phyloP scores from a whole-genome alignment of 2,888 invertebrate genomes.

The Zaprionus lineosus region DNA sequence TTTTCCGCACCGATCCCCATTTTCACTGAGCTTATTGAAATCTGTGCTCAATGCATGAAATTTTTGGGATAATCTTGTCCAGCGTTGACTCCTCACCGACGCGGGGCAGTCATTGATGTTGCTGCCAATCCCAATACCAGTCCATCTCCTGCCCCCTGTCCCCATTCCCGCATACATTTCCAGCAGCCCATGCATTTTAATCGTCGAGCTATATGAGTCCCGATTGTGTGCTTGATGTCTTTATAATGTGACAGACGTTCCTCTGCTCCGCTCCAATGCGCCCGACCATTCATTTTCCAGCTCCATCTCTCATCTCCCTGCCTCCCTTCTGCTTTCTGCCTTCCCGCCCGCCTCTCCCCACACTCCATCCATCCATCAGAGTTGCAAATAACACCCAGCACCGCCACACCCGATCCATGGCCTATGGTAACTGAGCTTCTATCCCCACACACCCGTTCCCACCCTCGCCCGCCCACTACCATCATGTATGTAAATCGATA shows the following conservation, averaged over 20 bases:
- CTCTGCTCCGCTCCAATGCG: conserved; percentile 49
- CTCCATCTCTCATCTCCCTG: neutral
- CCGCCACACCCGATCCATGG: too few species aligned
- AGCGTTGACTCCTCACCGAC: conserved; percentile 9
- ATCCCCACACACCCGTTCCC: too few species aligned
- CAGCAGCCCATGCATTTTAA: conserved; percentile 45
- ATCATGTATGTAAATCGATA: conserved; percentile 54
- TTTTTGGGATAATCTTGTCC: conserved; percentile 35
- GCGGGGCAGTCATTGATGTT: too few species aligned
- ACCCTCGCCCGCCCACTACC: too few species aligned
- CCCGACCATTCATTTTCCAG: conserved; percentile 53
- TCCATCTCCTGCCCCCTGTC: neutral
- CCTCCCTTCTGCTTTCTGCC: neutral
- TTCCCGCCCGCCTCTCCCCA: neutral
- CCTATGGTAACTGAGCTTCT: too few species aligned
- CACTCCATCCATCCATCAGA: too few species aligned
- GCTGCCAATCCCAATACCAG: too few species aligned
- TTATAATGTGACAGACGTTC: conserved; percentile 66
- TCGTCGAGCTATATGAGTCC: conserved; percentile 62
- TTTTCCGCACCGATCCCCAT: conserved; percentile 17
- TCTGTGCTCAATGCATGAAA: conserved; percentile 40
- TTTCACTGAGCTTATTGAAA: conserved; percentile 27
- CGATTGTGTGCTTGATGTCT: conserved; percentile 70
- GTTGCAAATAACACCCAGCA: too few species aligned
- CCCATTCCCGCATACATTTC: neutral